phyloP scores from a whole-genome alignment of 2,888 invertebrate species.

The Drosophila anomelani region DNA sequence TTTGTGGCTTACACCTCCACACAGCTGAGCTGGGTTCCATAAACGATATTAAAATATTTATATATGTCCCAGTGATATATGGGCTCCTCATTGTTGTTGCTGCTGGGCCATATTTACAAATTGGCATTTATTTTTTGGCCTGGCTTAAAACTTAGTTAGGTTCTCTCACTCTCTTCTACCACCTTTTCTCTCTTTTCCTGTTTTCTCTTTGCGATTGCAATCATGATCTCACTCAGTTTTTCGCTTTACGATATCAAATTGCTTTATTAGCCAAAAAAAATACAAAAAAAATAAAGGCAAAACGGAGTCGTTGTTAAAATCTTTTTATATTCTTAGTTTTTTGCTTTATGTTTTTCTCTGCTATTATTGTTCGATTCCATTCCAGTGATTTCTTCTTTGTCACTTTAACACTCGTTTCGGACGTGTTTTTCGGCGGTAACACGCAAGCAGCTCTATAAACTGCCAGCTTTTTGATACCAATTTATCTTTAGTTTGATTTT shows the following conservation, averaged over 20 bases:
- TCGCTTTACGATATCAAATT: constrained; percentile 73
- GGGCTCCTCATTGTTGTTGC: constrained; percentile 43
- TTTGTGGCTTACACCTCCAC: constrained; percentile 69
- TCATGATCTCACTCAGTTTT: constrained; percentile 63
- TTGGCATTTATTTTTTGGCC: constrained; percentile 53
- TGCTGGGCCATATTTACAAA: constrained; percentile 41
- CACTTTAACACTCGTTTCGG: constrained; percentile 53
- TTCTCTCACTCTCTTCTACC: constrained; percentile 10
- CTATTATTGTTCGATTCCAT: constrained; percentile 36
- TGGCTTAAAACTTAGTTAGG: constrained; percentile 24
- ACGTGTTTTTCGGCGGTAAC: constrained; percentile 66
- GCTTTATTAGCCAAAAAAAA: constrained; percentile 69
- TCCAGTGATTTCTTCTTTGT: constrained; percentile 47
- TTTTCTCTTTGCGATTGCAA: constrained; percentile 20
- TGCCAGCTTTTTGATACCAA: constrained; percentile 40
- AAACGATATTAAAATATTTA: constrained; percentile 51
- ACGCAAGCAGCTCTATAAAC: constrained; percentile 54
- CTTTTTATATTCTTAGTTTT: constrained; percentile 53
- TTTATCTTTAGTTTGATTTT: constrained; percentile 34
- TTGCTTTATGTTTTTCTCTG: constrained; percentile 19
- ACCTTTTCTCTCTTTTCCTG: constrained; percentile 18
- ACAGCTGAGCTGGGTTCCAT: constrained; percentile 47
- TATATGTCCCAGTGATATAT: constrained; percentile 48
- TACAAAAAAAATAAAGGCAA: constrained; percentile 41
- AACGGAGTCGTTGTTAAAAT: constrained; percentile 53